Percentiles rank a stretch among this genome's conserved stretches.
These are phyloP conservation scores for Perizoma flavofasciatum DNA, from an alignment of 2,888 invertebrate species.

Conservation along the genomic window DNA sequence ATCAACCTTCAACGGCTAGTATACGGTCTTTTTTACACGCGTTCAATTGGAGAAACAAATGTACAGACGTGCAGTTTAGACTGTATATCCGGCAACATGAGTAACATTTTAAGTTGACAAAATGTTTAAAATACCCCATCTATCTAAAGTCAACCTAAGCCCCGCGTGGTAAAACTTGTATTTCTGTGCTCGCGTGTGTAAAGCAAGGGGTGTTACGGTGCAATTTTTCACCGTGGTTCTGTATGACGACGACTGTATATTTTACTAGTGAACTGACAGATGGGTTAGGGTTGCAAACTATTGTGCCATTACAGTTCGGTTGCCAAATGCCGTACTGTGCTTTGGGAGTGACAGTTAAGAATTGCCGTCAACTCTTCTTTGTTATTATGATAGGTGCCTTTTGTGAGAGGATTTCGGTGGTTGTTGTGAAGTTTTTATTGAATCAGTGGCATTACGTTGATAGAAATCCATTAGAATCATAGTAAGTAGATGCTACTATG, in stretches of 20 bases:
- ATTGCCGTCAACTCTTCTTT: constrained; percentile 63
- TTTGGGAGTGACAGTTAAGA: constrained; percentile 74
- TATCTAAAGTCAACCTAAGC: constrained; percentile 59
- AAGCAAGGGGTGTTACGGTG: constrained; percentile 67
- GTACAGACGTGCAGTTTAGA: constrained; percentile 79
- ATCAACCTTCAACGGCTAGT: constrained; percentile 44
- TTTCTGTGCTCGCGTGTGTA: constrained; percentile 31
- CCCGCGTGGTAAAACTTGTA: constrained; percentile 37
- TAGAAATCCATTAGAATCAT: constrained; percentile 5
- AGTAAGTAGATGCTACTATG: too few relatives aligned
- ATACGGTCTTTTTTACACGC: constrained; percentile 54
- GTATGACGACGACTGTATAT: constrained; percentile 80
- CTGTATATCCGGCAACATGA: constrained; percentile 83
- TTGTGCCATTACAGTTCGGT: constrained; percentile 79
- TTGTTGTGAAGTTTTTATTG: constrained; percentile 32
- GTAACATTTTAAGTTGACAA: constrained; percentile 84
- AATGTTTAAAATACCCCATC: constrained; percentile 78
- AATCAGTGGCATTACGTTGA: constrained; percentile 25
- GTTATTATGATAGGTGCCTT: constrained; percentile 34
- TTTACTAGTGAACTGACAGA: constrained; percentile 83
- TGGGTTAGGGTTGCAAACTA: constrained; percentile 80
- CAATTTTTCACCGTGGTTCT: constrained; percentile 76
- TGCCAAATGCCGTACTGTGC: constrained; percentile 63
- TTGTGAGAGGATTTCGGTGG: constrained; percentile 27
- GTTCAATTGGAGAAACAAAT: constrained; percentile 72